Conservation (phyloP, 2,113 vertebrate genomes). For the Syrmaticus mikado region DNA sequence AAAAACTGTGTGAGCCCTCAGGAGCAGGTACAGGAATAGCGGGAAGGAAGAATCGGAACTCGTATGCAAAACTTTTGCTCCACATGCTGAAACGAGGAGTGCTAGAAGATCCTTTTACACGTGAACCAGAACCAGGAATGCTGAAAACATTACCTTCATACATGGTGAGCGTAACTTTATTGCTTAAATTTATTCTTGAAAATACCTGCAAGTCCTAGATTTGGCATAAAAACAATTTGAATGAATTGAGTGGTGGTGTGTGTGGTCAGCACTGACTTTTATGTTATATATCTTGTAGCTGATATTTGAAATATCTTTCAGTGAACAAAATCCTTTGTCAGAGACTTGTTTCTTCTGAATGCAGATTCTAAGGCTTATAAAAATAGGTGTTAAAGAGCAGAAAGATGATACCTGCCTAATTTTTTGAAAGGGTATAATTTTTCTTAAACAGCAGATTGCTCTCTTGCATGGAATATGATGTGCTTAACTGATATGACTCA, state of each 20-base stretch:
- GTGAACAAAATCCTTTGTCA: background rate
- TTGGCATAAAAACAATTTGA: background rate
- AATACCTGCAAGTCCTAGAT: background rate
- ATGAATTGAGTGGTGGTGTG: background rate
- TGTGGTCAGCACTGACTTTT: background rate
- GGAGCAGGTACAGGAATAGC: constrained; percentile 78
- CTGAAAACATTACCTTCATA: constrained; percentile 89
- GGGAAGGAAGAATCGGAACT: constrained; percentile 89
- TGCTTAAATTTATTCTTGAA: background rate
- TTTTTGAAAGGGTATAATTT: background rate
- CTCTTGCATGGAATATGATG: background rate
- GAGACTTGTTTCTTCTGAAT: background rate
- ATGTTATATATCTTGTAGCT: fast-evolving
- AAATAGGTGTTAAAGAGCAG: background rate
- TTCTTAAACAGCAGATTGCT: background rate
- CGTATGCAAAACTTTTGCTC: constrained; percentile 87
- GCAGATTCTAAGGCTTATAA: background rate
- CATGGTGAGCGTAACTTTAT: constrained; percentile 81
- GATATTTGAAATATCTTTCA: background rate
- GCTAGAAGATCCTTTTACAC: constrained; percentile 88
- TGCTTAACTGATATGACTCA: background rate
- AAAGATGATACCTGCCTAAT: background rate
- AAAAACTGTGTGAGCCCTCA: constrained; percentile 90
- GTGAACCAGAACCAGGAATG: constrained; percentile 85
- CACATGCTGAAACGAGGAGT: constrained; percentile 89